phyloP scores from a whole-genome alignment of 1,140 invertebrate species.

The Sitobion miscanthi region DNA sequence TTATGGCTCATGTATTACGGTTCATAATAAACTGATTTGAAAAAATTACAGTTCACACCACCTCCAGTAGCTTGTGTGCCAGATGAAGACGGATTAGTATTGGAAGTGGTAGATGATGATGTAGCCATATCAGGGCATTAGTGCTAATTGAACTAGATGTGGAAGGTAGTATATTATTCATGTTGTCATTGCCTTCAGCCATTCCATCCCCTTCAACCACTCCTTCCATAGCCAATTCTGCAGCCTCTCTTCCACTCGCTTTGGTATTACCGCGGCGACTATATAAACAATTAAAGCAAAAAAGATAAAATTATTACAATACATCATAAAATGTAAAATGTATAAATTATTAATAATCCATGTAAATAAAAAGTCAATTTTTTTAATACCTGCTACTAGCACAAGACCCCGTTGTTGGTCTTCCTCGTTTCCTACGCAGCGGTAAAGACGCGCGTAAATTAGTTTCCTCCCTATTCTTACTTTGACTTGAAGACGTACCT shows the following conservation, averaged over 20 bases:
- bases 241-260: constrained; percentile 37
- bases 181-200: constrained; percentile 37
- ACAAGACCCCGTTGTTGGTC: constrained; percentile 76
- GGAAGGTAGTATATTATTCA: constrained; percentile 43
- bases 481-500: constrained; percentile 54
- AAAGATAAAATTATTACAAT: not conserved
- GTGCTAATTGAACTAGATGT: constrained; percentile 46
- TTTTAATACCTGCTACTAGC: constrained; percentile 71
- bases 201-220: constrained; percentile 51
- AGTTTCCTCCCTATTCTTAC: constrained; percentile 37
- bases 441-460: constrained; percentile 58
- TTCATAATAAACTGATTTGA: not conserved
- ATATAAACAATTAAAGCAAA: constrained; percentile 45
- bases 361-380: not conserved
- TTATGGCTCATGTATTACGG: not conserved
- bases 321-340: not conserved
- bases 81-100: constrained; percentile 48
- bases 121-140: constrained; percentile 42
- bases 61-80: constrained; percentile 39
- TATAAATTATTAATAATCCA: not conserved
- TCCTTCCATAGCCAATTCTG: constrained; percentile 51
- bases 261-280: constrained; percentile 65
- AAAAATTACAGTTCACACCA: constrained; percentile 25
- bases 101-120: constrained; percentile 7
- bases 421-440: constrained; percentile 59